Evolutionary conservation across 2,888 invertebrate species (phyloP).

Genomic region (Amorpha juglandis): DNA sequence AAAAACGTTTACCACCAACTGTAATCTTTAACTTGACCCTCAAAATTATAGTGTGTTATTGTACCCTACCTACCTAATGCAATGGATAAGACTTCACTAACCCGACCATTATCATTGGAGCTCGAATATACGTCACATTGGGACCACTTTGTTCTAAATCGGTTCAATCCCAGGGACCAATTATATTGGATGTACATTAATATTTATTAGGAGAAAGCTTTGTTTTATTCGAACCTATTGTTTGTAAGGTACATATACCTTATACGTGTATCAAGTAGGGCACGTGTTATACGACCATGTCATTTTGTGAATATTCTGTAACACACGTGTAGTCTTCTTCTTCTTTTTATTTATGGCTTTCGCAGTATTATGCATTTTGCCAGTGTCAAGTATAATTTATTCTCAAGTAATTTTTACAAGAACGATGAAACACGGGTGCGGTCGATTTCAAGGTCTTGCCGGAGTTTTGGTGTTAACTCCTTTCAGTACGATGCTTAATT

Average conservation of each 20-base stretch:
- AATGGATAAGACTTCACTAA: conserved; percentile 42
- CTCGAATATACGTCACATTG: conserved; percentile 35
- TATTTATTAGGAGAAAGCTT: conserved; percentile 72
- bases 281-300: background rate
- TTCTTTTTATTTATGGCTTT: too few relatives aligned
- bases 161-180: conserved; percentile 35
- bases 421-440: too few relatives aligned
- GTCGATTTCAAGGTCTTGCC: too few relatives aligned
- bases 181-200: conserved; percentile 52
- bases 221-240: conserved; percentile 35
- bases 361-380: too few relatives aligned
- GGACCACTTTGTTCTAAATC: conserved; percentile 28
- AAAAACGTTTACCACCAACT: too few relatives aligned
- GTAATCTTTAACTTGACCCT: too few relatives aligned
- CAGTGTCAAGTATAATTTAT: too few relatives aligned
- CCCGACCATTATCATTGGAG: conserved; percentile 47
- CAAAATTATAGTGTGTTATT: conserved; percentile 10
- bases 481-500: too few relatives aligned
- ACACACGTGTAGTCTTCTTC: too few relatives aligned
- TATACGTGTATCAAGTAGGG: background rate
- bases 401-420: too few relatives aligned
- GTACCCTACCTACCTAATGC: conserved; percentile 26
- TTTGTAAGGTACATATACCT: conserved; percentile 38
- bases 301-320: background rate
- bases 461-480: too few relatives aligned